Percentiles rank a stretch among this genome's conserved stretches.
Evolutionary conservation across 2,113 vertebrate species (phyloP).

Genomic region (Salvelinus namaycush): DNA sequence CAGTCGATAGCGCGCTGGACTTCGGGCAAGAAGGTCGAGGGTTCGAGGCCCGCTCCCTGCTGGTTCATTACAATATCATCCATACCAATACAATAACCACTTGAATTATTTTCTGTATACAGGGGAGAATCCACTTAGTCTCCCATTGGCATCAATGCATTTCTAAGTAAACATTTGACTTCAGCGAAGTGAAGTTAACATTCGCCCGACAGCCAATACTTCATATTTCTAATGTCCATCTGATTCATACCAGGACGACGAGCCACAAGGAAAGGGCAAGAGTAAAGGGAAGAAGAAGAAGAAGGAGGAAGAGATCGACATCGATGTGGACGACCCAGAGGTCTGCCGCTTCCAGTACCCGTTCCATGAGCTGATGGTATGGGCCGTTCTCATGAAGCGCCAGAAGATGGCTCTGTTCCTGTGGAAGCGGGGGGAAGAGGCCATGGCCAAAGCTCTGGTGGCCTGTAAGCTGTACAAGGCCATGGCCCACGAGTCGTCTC

Average conservation of each 20-base stretch:
- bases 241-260: constrained; percentile 82
- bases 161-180: background rate
- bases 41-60: too few relatives aligned
- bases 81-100: too few relatives aligned
- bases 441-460: constrained; percentile 95
- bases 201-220: background rate
- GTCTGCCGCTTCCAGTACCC: constrained; percentile 92
- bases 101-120: too few relatives aligned
- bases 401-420: constrained; percentile 97
- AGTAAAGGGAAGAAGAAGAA: constrained; percentile 90
- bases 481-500: constrained; percentile 95
- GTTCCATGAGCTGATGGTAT: constrained; percentile 95
- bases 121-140: background rate
- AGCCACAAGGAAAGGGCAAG: constrained; percentile 84
- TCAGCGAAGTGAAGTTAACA: background rate
- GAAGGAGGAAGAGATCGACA: constrained; percentile 90
- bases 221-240: background rate
- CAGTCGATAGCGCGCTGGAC: too few relatives aligned
- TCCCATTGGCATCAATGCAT: background rate
- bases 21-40: too few relatives aligned
- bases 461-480: constrained; percentile 96
- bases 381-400: constrained; percentile 95
- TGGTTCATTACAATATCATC: too few relatives aligned
- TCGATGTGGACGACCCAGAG: constrained; percentile 90
- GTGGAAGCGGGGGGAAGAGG: constrained; percentile 94